A percentile compares a stretch with the other conserved stretches of the same genome.
Evolutionary conservation across 1,140 invertebrate genomes (phyloP).

Genomic region (Saccostrea glomerata): DNA sequence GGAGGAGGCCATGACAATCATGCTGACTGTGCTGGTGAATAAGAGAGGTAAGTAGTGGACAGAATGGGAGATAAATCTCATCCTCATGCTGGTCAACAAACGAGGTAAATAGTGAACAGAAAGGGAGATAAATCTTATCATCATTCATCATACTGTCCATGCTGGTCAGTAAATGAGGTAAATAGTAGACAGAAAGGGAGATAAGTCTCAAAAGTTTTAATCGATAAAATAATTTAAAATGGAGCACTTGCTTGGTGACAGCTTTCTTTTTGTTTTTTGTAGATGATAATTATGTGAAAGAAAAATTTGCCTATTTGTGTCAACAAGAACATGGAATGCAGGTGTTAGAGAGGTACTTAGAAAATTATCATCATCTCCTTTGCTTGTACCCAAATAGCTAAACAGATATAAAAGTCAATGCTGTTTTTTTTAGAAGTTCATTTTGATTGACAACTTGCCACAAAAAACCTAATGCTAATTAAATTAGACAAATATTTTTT

Average conservation of each 20-base stretch:
- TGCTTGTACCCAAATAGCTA: too few relatives aligned
- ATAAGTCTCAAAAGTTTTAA: too few relatives aligned
- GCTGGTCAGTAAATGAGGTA: constrained; percentile 51
- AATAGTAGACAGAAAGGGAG: neutral
- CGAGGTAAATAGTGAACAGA: neutral
- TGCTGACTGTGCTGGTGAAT: constrained; percentile 50
- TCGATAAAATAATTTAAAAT: too few relatives aligned
- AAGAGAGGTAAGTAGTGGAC: constrained; percentile 41
- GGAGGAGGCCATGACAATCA: constrained; percentile 50
- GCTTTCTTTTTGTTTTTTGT: constrained; percentile 5
- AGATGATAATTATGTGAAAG: constrained; percentile 53
- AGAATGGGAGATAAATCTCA: neutral
- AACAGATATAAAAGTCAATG: too few relatives aligned
- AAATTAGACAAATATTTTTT: too few relatives aligned
- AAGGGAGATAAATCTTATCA: constrained; percentile 44
- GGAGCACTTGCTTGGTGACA: too few relatives aligned
- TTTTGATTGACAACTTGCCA: too few relatives aligned
- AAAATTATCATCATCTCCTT: neutral
- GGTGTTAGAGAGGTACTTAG: constrained; percentile 49
- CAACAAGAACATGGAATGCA: constrained; percentile 47
- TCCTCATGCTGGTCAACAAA: too few relatives aligned
- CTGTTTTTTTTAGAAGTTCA: too few relatives aligned
- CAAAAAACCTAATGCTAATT: too few relatives aligned
- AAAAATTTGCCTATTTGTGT: constrained; percentile 52
- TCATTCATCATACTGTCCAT: constrained; percentile 48